A percentile compares a stretch with the other conserved stretches of the same genome.
These are phyloP conservation scores for Dorcus parallelipipedus DNA, from an alignment of 2,888 invertebrate species.

Conservation along the genomic window DNA sequence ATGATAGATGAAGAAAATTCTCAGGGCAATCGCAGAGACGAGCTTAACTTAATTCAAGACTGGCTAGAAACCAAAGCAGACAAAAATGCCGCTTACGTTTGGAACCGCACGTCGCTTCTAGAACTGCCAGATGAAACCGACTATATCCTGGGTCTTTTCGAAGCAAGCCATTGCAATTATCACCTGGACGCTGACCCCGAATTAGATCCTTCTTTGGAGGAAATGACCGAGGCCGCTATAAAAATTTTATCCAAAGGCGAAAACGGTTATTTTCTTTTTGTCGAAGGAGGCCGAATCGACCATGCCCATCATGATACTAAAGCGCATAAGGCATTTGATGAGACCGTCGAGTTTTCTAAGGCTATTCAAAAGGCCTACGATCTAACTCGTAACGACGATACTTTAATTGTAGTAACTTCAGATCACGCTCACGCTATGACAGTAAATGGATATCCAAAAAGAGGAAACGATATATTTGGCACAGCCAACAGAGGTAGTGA, in stretches of 20 bases:
- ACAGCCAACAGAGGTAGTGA: slow-evolving; percentile 50
- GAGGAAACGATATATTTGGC: slow-evolving; percentile 61
- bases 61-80: slow-evolving; percentile 59
- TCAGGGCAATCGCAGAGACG: slow-evolving; percentile 59
- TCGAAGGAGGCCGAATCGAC: slow-evolving; percentile 76
- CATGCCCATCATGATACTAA: slow-evolving; percentile 70
- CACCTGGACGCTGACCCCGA: slow-evolving; percentile 59
- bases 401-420: slow-evolving; percentile 74
- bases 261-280: slow-evolving; percentile 75
- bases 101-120: slow-evolving; percentile 56
- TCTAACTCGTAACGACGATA: slow-evolving; percentile 63
- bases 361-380: slow-evolving; percentile 58
- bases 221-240: slow-evolving; percentile 72
- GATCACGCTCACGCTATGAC: slow-evolving; percentile 80
- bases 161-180: slow-evolving; percentile 49
- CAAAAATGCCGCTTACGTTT: slow-evolving; percentile 52
- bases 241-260: slow-evolving; percentile 58
- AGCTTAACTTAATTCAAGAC: slow-evolving; percentile 61
- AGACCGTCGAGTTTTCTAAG: slow-evolving; percentile 69
- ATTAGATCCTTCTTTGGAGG: slow-evolving; percentile 63
- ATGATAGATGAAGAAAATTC: slow-evolving; percentile 51
- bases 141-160: slow-evolving; percentile 43
- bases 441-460: slow-evolving; percentile 67
- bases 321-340: slow-evolving; percentile 69
- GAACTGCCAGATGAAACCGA: slow-evolving; percentile 56